Percentiles rank a stretch among this genome's conserved stretches.
These are phyloP conservation scores for Sinosuthora webbiana DNA, from an alignment of 2,113 vertebrate genomes.

Conservation along the genomic window DNA sequence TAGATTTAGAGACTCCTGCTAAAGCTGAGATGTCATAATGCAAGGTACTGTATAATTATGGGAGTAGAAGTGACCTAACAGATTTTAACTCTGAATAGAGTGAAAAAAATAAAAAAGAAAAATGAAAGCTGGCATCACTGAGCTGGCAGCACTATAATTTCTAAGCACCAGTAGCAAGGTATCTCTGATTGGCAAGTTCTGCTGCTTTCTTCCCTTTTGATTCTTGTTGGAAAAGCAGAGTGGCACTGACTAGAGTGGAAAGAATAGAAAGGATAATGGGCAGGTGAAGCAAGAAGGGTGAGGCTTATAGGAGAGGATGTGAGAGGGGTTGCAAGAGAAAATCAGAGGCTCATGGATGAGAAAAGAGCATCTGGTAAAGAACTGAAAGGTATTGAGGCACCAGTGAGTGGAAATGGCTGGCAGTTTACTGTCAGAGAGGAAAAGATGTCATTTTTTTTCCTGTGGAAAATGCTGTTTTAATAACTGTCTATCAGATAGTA, in stretches of 20 bases:
- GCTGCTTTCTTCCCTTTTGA: not conserved
- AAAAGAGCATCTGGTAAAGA: conserved; percentile 12
- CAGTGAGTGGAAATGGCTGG: not conserved
- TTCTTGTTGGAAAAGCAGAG: not conserved
- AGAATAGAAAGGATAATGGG: not conserved
- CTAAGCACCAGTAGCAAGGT: not conserved
- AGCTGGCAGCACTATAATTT: not conserved
- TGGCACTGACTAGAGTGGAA: not conserved
- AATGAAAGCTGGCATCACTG: not conserved
- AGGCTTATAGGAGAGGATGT: not conserved
- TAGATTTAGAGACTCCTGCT: not conserved
- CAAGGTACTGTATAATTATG: not conserved
- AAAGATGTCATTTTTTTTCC: conserved; percentile 17
- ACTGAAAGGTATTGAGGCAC: not conserved
- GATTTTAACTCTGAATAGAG: not conserved
- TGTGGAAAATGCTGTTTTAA: not conserved
- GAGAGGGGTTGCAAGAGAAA: not conserved
- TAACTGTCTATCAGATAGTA: conserved; percentile 17
- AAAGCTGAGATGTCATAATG: not conserved
- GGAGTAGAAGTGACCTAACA: not conserved
- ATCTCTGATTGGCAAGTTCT: not conserved
- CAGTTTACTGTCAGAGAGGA: not conserved
- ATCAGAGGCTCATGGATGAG: not conserved
- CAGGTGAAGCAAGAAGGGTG: not conserved
- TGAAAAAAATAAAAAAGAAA: not conserved